A percentile compares a stretch with the other conserved stretches of the same genome.
phyloP scores from a whole-genome alignment of 2,888 invertebrate species.

The Macaria notata region DNA sequence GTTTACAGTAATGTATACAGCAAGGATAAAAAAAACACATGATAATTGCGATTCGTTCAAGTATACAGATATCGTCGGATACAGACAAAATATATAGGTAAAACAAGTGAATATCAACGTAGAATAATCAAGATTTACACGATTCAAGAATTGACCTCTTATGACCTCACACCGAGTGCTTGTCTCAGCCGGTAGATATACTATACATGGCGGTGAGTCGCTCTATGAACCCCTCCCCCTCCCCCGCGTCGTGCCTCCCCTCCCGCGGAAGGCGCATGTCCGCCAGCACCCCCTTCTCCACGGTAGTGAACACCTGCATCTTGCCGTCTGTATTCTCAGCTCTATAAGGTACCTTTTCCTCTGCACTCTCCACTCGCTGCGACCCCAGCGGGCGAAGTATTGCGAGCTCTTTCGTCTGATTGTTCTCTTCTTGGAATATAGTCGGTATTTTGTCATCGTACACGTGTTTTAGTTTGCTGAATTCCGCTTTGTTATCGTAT shows the following conservation, averaged over 20 bases:
- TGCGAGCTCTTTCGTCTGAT: conserved; percentile 40
- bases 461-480: conserved; percentile 56
- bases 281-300: conserved; percentile 54
- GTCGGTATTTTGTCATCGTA: conserved; percentile 40
- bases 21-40: no score
- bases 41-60: no score
- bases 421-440: conserved; percentile 43
- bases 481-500: conserved; percentile 20
- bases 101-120: no score
- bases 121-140: no score
- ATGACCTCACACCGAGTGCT: no score
- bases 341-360: conserved; percentile 27
- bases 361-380: conserved; percentile 27
- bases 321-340: conserved; percentile 58
- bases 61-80: no score
- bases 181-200: conserved; percentile 56
- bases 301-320: conserved; percentile 62
- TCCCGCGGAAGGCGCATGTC: conserved; percentile 61
- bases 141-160: no score
- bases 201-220: conserved; percentile 66
- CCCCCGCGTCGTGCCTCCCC: conserved; percentile 50
- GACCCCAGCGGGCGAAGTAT: conserved; percentile 46
- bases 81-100: no score
- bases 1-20: no score
- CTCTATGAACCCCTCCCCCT: conserved; percentile 60